Evolutionary conservation across 2,888 invertebrate species (phyloP).

Genomic region (Drosophila mimica): DNA sequence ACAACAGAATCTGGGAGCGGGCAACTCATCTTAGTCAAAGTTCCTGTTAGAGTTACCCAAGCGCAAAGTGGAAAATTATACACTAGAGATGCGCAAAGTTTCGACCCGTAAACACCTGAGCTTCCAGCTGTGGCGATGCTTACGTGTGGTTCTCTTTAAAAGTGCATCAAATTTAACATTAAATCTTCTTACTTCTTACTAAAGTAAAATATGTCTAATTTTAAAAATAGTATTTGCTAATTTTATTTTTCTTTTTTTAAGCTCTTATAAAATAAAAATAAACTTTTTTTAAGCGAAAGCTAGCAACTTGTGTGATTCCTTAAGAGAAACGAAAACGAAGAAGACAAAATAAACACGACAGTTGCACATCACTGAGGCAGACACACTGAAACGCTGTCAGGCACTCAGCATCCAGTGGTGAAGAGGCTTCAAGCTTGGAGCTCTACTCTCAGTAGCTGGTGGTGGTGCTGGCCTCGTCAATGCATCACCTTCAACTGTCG

Average conservation of each 20-base stretch:
- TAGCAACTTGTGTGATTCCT: constrained; percentile 3
- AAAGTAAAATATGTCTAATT: neutral
- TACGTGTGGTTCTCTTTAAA: neutral
- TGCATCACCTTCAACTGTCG: constrained; percentile 65
- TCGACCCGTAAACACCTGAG: neutral
- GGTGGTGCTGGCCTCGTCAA: constrained; percentile 48
- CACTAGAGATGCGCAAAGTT: constrained; percentile 11
- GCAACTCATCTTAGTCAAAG: constrained; percentile 12
- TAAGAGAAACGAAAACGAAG: neutral
- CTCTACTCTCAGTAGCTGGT: constrained; percentile 14
- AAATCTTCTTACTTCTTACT: neutral
- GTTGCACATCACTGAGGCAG: constrained; percentile 16
- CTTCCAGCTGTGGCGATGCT: neutral
- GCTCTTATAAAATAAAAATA: neutral
- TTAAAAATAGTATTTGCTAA: neutral
- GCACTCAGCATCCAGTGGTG: constrained; percentile 23
- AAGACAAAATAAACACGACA: neutral
- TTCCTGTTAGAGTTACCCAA: constrained; percentile 44
- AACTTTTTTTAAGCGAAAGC: neutral
- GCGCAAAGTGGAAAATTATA: constrained; percentile 4
- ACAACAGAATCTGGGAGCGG: constrained; percentile 3
- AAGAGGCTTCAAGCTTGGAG: neutral
- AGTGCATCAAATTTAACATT: neutral
- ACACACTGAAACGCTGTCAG: constrained; percentile 2
- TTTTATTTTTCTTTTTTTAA: neutral